Percentiles rank a stretch among this genome's conserved stretches.
phyloP scores from a whole-genome alignment of 2,113 vertebrate genomes.

The Mesocricetus auratus region DNA sequence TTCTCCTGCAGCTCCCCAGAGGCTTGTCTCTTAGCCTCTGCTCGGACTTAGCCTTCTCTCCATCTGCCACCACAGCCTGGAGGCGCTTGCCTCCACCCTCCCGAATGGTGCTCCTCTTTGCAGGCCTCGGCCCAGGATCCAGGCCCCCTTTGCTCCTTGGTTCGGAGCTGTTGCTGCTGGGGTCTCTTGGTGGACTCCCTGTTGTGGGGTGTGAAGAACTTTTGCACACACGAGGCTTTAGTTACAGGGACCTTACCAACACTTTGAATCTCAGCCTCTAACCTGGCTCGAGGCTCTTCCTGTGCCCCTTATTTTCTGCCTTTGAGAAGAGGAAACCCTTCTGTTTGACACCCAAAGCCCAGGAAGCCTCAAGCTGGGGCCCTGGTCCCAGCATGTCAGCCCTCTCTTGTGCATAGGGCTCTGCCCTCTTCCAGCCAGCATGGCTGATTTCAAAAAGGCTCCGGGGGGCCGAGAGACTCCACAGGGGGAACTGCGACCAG shows the following conservation, averaged over 20 bases:
- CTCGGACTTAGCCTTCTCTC: neutral
- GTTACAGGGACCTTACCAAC: neutral
- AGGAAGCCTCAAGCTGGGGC: constrained; percentile 58
- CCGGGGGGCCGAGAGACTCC: constrained; percentile 80
- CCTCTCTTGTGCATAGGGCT: constrained; percentile 71
- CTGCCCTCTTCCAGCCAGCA: constrained; percentile 63
- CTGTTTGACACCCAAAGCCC: neutral
- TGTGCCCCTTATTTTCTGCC: neutral
- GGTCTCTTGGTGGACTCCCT: constrained; percentile 37
- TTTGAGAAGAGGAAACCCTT: constrained; percentile 1
- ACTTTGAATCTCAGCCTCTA: neutral
- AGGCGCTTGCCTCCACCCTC: constrained; percentile 70
- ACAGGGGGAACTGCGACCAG: constrained; percentile 79
- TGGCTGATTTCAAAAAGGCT: constrained; percentile 78
- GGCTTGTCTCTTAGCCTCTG: neutral
- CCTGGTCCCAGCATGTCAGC: constrained; percentile 72
- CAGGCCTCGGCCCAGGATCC: constrained; percentile 71
- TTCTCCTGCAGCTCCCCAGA: constrained; percentile 54
- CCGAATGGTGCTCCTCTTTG: constrained; percentile 78
- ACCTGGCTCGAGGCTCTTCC: neutral
- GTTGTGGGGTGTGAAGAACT: neutral
- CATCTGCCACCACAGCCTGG: constrained; percentile 58
- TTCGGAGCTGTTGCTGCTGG: constrained; percentile 44
- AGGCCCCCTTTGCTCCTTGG: constrained; percentile 53
- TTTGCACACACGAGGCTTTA: neutral